Base-by-base conservation (phyloP, 1,140 invertebrate species). In the Acromyrmex echinatior region DNA sequence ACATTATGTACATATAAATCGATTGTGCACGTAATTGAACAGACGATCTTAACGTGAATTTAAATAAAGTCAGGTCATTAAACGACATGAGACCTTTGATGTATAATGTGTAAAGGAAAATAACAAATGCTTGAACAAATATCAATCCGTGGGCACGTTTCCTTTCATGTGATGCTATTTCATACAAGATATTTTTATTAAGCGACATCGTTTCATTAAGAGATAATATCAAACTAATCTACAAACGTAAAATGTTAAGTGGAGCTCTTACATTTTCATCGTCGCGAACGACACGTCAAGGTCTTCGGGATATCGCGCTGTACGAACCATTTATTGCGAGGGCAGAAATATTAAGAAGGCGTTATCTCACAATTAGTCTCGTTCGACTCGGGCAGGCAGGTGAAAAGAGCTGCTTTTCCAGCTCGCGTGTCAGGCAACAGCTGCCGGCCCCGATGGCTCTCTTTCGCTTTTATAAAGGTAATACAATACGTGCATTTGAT, bases 361-460 rank as follows among this genome's bases (percentile, higher is more conserved):
- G 91, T 91, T 93, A 93, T 93, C 91, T 91, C 66, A 86, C 88
- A 89, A 87, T 87, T 87, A 87, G 92, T 92, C 92, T 87, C 86
- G 80, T 84, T 92, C 90, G 88, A 51, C 56, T 76, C n/a, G 70
- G 49, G 51, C 85, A 86, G 89, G 91, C 92, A 92, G 92, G 92
- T 93, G 91, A 93, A 91, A 85, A 81, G 53, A 63, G 60, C 88
- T 87, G 86, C 90, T 91, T 93, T 87, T 87, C 70, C 90, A 90
- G 86, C 60, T 79, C 90, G 86, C 86, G 89, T 88, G 87, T 89
- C 91, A 91, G 86, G 87, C 86, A 92, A 87, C 92, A 93, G 91
- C 91, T 93, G 92, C 91, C 81, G 78, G 78, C 51, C 28, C 21
- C 58, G 53, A 80, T 16, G 31, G n/a, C 35, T 70, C 65, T 60